Conservation (phyloP, 2,113 vertebrate species). For the Laticauda laticaudata region DNA sequence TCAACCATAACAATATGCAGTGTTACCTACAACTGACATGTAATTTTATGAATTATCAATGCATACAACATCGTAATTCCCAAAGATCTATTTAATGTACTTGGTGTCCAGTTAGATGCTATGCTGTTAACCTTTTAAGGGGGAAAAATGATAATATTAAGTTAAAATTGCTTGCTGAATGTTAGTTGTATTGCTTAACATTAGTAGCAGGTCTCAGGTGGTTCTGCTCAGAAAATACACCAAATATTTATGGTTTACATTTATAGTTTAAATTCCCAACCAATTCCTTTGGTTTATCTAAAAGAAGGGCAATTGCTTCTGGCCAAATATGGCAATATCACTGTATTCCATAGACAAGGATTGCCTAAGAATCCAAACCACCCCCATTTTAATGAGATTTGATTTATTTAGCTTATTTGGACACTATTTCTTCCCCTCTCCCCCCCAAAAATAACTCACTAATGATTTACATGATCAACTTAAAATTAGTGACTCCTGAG, state of each 20-base stretch:
- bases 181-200: slow-evolving; percentile 3
- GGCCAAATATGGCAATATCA: slow-evolving; percentile 1
- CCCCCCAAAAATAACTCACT: background rate
- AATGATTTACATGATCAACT: background rate
- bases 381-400: background rate
- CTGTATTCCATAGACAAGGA: background rate
- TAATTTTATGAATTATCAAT: slow-evolving; percentile 17
- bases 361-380: background rate
- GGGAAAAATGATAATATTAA: background rate
- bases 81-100: slow-evolving; percentile 8
- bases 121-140: slow-evolving; percentile 10
- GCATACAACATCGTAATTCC: slow-evolving; percentile 1
- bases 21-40: slow-evolving; percentile 17
- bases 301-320: background rate
- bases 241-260: background rate
- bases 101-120: slow-evolving; percentile 1
- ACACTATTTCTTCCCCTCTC: background rate
- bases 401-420: background rate
- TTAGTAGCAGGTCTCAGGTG: background rate
- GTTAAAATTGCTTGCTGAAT: background rate
- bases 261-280: background rate
- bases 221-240: slow-evolving; percentile 7
- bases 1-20: slow-evolving; percentile 5
- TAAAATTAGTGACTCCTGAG: background rate
- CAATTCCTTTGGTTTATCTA: background rate